Evolutionary conservation across 2,888 invertebrate species (phyloP), one percentile per base, ranked within the genome.

Genomic region (Drosophila sordidapex): DNA sequence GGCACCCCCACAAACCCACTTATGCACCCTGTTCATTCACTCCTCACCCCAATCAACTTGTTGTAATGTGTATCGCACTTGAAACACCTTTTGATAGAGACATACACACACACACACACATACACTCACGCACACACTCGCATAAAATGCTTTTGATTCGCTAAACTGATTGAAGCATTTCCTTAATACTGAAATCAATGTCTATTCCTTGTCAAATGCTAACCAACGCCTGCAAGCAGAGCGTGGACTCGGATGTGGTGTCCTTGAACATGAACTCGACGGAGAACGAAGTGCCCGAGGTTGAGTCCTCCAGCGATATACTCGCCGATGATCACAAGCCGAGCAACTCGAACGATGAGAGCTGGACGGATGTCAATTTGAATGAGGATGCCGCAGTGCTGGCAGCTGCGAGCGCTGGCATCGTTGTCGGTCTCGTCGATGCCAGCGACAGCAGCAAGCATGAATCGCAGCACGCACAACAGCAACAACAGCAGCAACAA

Each of bases 361-460:
- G 97, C 57, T 98, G 98, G 98, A 98, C 98, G 1, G 98, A 98
- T 91, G 98, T 98, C 48, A 98, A 98, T 92, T 94, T 98, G 58
- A 98, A 98, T 90, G 98, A 98, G 91, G 98, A 97, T 70, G 95
- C 95, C 1, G 91, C 92, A 51, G 91, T 91, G 8, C 90, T 91
- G 58, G 83, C 91, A 10, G 76, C 79, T 4, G 89, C 84, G 25
- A 84, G 65, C 15, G 83, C 88, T 0, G 88, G 83, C 3, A 64
- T 88, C 29, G 88, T 87, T 3, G 83, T 52, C 3, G 88, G 86
- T 7, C 76, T 86, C 18, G 83, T 83, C 21, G 76, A 81, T 13
- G 73, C 51, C 31, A 64, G 56, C 52, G 74, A 43, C 31, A 62
- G 51, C 70, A 74, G 43, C 83, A 84, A 76, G 18, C 73, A 78